phyloP scores from a whole-genome alignment of 53 echinoderm and acorn worm genomes.

The Holothuria scabra region DNA sequence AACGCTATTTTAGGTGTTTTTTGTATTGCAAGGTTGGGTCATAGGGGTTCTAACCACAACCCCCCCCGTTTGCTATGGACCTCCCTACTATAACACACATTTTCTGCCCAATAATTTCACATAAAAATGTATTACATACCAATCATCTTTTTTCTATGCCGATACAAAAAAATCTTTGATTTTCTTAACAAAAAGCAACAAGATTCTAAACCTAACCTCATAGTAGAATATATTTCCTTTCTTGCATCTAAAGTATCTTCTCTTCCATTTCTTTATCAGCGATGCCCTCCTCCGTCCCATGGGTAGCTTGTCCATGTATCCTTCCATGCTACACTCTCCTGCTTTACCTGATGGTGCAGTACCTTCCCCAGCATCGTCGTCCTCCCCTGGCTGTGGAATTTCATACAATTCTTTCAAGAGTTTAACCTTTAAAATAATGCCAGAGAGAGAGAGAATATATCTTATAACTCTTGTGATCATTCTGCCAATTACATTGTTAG shows the following conservation, averaged over 20 bases:
- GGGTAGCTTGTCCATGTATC: slow-evolving; percentile 99
- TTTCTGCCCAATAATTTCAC: no score
- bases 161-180: no score
- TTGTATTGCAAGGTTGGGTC: no score
- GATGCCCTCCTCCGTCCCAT: slow-evolving; percentile 91
- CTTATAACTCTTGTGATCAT: background rate
- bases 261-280: slow-evolving; percentile 99
- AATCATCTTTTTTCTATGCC: no score
- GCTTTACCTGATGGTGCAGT: slow-evolving; percentile 42
- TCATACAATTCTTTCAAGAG: slow-evolving; percentile 81
- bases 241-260: slow-evolving; percentile 95
- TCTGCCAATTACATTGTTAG: no score
- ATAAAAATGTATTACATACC: no score
- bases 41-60: no score
- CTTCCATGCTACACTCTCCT: slow-evolving; percentile 97
- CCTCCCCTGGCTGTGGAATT: slow-evolving; percentile 16
- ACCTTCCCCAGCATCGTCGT: background rate
- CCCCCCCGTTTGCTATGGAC: no score
- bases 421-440: slow-evolving; percentile 71
- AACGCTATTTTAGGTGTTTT: no score
- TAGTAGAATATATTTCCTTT: slow-evolving; percentile 97
- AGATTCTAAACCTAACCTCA: slow-evolving; percentile 62
- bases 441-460: background rate
- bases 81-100: no score
- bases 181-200: no score